Evolutionary conservation across 37 sponge, comb jelly and placozoan genomes (phyloP).

Genomic region (Dysidea cf. avara): DNA sequence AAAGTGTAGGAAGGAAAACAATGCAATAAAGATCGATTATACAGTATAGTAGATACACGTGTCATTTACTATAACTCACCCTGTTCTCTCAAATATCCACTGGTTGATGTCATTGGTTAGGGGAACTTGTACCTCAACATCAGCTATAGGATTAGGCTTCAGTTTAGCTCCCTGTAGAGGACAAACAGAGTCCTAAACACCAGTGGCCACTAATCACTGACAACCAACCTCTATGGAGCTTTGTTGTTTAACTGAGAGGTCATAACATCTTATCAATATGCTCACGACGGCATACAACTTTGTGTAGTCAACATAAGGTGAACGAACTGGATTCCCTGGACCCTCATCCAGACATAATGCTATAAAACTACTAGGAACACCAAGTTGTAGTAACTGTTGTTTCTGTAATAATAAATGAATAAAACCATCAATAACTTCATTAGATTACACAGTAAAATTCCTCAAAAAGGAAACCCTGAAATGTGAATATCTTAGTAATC

Average conservation of each 20-base stretch:
- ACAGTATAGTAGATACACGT: too few species aligned
- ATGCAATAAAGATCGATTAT: too few species aligned
- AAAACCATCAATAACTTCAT: neutral
- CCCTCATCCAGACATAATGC: conserved; percentile 85
- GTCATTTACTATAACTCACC: conserved; percentile 8
- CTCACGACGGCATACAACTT: conserved; percentile 80
- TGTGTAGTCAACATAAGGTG: conserved; percentile 73
- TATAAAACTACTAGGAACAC: conserved; percentile 87
- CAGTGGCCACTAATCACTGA: too few species aligned
- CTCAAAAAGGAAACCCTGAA: too few species aligned
- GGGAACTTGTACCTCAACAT: conserved; percentile 51
- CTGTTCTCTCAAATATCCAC: conserved; percentile 71
- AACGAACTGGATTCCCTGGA: conserved; percentile 81
- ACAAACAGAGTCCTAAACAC: neutral
- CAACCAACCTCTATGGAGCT: conserved; percentile 39
- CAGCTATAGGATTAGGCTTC: conserved; percentile 61
- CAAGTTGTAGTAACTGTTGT: conserved; percentile 76
- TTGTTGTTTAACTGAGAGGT: conserved; percentile 60
- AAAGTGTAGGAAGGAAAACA: too few species aligned
- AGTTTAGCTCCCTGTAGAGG: conserved; percentile 32
- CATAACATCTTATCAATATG: conserved; percentile 75
- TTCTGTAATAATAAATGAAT: conserved; percentile 24
- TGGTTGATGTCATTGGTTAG: conserved; percentile 63
- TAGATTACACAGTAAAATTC: too few species aligned
- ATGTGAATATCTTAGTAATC: too few species aligned